phyloP scores from a whole-genome alignment of 2,113 vertebrate species.

The Hypomesus transpacificus region DNA sequence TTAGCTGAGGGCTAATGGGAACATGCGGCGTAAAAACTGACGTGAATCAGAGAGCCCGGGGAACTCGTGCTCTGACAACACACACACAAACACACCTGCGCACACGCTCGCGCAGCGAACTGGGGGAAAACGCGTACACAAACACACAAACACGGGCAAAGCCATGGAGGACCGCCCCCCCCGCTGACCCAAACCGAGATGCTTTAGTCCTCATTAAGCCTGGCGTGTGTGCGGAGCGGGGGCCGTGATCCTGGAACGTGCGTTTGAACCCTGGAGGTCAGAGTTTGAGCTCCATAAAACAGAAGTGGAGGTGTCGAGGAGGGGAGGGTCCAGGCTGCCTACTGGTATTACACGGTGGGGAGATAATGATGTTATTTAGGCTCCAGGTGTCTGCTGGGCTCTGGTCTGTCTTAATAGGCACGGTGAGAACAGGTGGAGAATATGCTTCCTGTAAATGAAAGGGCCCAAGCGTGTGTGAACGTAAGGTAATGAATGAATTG shows the following conservation, averaged over 20 bases:
- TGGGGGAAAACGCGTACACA: not conserved
- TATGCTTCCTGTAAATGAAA: constrained; percentile 10
- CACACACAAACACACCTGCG: constrained; percentile 1
- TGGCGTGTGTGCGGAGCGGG: constrained; percentile 49
- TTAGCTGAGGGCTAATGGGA: constrained; percentile 74
- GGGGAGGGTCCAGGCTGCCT: constrained; percentile 27
- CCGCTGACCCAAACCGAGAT: constrained; percentile 45
- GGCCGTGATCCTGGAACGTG: constrained; percentile 41
- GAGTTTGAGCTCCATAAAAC: constrained; percentile 57
- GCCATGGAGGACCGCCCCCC: constrained; percentile 27
- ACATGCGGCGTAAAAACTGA: constrained; percentile 67
- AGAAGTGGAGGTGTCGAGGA: constrained; percentile 33
- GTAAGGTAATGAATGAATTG: constrained; percentile 1
- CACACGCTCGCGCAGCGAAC: not conserved
- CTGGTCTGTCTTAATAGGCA: constrained; percentile 25
- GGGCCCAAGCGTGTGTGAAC: constrained; percentile 12
- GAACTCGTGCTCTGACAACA: not conserved
- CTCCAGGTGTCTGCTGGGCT: constrained; percentile 29
- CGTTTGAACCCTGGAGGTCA: constrained; percentile 29
- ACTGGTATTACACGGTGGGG: constrained; percentile 14
- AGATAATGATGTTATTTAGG: constrained; percentile 43
- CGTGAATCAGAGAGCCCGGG: not conserved
- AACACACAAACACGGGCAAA: not conserved
- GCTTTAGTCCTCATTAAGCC: constrained; percentile 65
- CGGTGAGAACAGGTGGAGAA: constrained; percentile 39